phyloP scores from a whole-genome alignment of 2,797 vertebrate species.

The Yasuhikotakia modesta region DNA sequence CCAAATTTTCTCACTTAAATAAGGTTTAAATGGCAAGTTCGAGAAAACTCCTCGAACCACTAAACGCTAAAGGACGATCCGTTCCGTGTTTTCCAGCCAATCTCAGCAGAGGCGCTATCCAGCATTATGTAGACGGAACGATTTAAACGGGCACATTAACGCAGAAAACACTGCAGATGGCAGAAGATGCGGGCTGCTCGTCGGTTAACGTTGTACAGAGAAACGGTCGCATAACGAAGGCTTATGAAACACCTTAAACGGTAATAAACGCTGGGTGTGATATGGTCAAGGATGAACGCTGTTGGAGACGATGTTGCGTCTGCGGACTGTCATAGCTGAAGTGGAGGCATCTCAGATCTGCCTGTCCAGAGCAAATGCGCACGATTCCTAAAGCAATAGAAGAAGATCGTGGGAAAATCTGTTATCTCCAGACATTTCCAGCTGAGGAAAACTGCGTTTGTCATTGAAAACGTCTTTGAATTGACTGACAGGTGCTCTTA shows the following conservation, averaged over 20 bases:
- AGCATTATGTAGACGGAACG: slow-evolving; percentile 52
- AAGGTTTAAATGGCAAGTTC: too few relatives aligned
- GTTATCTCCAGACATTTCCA: slow-evolving; percentile 34
- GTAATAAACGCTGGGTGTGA: neutral
- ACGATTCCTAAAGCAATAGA: neutral
- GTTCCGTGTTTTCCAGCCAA: slow-evolving; percentile 60
- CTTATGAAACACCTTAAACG: neutral
- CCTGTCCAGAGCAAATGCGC: slow-evolving; percentile 14
- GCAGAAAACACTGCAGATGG: slow-evolving; percentile 36
- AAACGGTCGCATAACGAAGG: neutral
- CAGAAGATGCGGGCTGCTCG: neutral
- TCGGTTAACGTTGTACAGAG: neutral
- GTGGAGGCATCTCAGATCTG: slow-evolving; percentile 21
- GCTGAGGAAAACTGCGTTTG: slow-evolving; percentile 10
- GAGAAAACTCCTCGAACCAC: too few relatives aligned
- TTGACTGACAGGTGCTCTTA: neutral
- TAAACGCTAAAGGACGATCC: slow-evolving; percentile 30
- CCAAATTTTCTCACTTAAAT: too few relatives aligned
- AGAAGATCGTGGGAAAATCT: neutral
- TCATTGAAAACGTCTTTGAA: neutral
- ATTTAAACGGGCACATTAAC: slow-evolving; percentile 55
- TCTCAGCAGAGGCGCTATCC: slow-evolving; percentile 36
- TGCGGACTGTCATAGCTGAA: slow-evolving; percentile 31
- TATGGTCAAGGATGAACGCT: slow-evolving; percentile 33
- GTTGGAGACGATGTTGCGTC: slow-evolving; percentile 62